Conservation (phyloP, 2,888 invertebrate species). For the Drosophila fungiperda region DNA sequence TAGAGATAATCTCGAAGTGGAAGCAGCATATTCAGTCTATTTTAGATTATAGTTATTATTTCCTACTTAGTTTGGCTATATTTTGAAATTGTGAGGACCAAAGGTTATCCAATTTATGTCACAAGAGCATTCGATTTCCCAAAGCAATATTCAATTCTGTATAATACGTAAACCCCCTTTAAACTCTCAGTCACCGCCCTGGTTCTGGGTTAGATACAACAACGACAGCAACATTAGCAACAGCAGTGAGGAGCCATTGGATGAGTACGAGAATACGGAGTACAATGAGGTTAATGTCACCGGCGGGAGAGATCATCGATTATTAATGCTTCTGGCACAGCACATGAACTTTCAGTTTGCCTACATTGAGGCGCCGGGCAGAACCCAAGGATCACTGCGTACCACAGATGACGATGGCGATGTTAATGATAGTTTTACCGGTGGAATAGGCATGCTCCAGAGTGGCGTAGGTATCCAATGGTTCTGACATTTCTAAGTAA, state of each 20-base stretch:
- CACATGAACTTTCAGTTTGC: constrained; percentile 90
- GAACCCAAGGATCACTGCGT: constrained; percentile 88
- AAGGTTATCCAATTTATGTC: neutral
- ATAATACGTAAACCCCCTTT: neutral
- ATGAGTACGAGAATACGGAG: constrained; percentile 26
- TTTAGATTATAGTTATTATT: neutral
- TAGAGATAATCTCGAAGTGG: neutral
- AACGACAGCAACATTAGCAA: constrained; percentile 87
- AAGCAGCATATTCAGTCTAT: neutral
- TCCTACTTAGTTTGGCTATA: neutral
- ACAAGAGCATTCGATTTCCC: neutral
- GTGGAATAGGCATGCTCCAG: constrained; percentile 90
- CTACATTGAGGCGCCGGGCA: constrained; percentile 91
- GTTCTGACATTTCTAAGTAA: neutral
- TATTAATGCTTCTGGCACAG: constrained; percentile 87
- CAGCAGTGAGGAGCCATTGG: constrained; percentile 65
- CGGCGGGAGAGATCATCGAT: constrained; percentile 90
- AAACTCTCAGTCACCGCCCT: constrained; percentile 88
- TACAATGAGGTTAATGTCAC: constrained; percentile 85
- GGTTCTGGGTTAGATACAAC: constrained; percentile 90
- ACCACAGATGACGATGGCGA: constrained; percentile 85
- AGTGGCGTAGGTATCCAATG: constrained; percentile 86
- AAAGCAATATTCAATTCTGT: neutral
- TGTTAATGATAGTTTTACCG: constrained; percentile 89
- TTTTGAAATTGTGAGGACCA: neutral